Base-by-base conservation (phyloP, 1,140 invertebrate species). In the Planococcus citri region DNA sequence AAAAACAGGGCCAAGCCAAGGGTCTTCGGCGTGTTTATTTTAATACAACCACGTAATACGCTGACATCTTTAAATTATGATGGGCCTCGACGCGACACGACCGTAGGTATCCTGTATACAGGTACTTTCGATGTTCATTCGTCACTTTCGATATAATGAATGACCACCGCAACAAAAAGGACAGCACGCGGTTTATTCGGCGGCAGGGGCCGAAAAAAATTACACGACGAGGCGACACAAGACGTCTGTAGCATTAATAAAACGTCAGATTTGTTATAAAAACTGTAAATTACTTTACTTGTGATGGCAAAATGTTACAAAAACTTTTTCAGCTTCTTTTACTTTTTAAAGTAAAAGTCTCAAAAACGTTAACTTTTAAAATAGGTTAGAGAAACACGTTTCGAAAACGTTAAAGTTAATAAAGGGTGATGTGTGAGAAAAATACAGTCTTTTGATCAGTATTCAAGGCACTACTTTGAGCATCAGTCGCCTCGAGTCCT, bases 331-430 rank as follows among this genome's bases (percentile, higher is more conserved):
- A 64, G 60, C 60, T 64, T 64, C 60, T 64, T 64, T 64, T 25
- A 25, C 25, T 64, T 64, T 64, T 64, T 27, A 64, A 64, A 27
- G 60, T 27, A 64, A 64, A 64, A 64, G 60, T 64, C 60, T 27
- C 20, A 64, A 64, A 64, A 64, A 64, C 60, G 60, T 64, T 64
- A 64, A 64, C 60, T 64, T 64, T 64, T 64, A 64, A 64, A 64
- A 64, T 64, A 64, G 60, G 25, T 64, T 64, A 64, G 22, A 64
- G 60, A 64, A 64, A 64, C 60, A 64, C 60, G 60, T 64, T 64
- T 10, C 60, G 20, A 64, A 64, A 64, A 64, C 25, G 60, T 64
- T 64, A 64, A 64, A 64, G 60, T 64, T 64, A 64, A 64, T 64
- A 64, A 64, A 64, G 60, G 60, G 60, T 4, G 60, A 64, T 64